These are phyloP conservation scores for Nanger granti DNA, from an alignment of 2,113 vertebrate genomes.

Conservation along the genomic window DNA sequence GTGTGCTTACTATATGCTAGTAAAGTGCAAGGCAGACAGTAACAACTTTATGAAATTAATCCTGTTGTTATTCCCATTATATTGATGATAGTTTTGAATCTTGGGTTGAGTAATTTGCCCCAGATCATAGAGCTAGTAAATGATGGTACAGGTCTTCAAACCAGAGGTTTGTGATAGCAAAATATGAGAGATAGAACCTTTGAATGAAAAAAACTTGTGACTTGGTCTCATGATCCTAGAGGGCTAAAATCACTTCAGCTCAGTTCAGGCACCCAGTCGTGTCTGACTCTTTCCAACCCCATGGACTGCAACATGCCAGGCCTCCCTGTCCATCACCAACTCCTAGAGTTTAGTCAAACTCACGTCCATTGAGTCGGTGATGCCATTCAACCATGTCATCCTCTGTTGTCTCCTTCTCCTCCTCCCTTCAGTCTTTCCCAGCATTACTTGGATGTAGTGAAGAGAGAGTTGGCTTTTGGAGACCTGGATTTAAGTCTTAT, in stretches of 20 bases:
- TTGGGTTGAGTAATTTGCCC: neutral
- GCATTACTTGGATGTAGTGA: neutral
- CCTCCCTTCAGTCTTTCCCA: neutral
- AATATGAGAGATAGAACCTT: neutral
- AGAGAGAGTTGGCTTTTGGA: neutral
- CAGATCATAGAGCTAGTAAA: neutral
- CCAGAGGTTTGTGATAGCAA: neutral
- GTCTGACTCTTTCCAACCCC: neutral
- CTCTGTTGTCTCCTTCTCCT: neutral
- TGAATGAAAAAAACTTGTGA: neutral
- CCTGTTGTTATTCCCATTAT: neutral
- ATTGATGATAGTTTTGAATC: neutral
- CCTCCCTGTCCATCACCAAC: neutral
- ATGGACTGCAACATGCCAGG: neutral
- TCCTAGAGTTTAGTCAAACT: neutral
- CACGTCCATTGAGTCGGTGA: neutral
- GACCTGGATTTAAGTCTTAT: neutral
- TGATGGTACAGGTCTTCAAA: neutral
- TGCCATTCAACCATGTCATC: neutral
- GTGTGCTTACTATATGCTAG: neutral
- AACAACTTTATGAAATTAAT: neutral
- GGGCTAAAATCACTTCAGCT: neutral
- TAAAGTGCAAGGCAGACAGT: neutral
- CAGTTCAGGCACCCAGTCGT: neutral
- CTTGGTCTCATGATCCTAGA: neutral